These are phyloP conservation scores for Microtus oregoni DNA, from an alignment of 2,113 vertebrate species.

Conservation along the genomic window DNA sequence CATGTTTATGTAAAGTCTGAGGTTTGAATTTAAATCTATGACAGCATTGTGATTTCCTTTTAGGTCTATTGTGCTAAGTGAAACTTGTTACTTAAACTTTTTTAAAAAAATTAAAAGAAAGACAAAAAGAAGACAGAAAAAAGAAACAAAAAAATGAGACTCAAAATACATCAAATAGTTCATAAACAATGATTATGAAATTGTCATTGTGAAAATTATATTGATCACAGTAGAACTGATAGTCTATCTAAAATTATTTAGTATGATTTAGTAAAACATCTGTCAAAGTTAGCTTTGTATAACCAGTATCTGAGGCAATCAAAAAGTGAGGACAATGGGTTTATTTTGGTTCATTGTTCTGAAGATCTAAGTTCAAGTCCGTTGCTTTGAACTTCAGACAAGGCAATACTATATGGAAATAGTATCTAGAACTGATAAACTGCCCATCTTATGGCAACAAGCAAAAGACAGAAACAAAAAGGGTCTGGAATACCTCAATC, in stretches of 20 bases:
- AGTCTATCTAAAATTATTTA: neutral
- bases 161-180: neutral
- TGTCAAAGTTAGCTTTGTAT: neutral
- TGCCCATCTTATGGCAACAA: neutral
- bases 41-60: neutral
- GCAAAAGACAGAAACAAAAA: neutral
- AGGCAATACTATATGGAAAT: neutral
- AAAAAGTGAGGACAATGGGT: neutral
- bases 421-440: neutral
- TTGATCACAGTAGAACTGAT: neutral
- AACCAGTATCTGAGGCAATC: neutral
- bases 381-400: neutral
- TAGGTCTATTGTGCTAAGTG: neutral
- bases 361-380: neutral
- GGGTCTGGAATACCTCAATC: no score
- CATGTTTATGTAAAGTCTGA: conserved; percentile 87
- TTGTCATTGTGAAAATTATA: neutral
- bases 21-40: conserved; percentile 86
- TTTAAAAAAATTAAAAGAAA: neutral
- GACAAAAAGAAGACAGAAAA: neutral
- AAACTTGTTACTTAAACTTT: neutral
- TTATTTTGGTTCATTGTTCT: neutral
- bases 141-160: no score
- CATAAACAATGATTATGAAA: neutral
- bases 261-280: neutral